These are phyloP conservation scores for Eustalomyia histrio DNA, from an alignment of 2,888 invertebrate genomes.

Conservation along the genomic window DNA sequence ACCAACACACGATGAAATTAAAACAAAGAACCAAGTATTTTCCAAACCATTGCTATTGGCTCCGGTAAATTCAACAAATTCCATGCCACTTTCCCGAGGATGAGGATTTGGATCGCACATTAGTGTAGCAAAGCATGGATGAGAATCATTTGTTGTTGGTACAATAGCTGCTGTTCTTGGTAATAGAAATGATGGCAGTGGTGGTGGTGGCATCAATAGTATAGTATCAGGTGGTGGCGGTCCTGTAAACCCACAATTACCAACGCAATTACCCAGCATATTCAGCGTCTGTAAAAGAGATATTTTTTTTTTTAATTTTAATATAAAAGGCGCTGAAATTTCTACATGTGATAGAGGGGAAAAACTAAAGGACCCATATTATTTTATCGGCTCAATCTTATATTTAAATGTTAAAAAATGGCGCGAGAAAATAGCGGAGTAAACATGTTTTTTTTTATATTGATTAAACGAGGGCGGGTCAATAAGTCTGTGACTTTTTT, in stretches of 20 bases:
- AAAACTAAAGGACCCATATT: no score
- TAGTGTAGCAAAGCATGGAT: conserved; percentile 84
- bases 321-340: no score
- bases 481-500: no score
- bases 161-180: conserved; percentile 76
- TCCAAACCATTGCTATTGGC: conserved; percentile 82
- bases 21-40: conserved; percentile 90
- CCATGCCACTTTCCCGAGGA: conserved; percentile 84
- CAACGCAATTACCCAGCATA: conserved; percentile 76
- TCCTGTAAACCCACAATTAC: conserved; percentile 76
- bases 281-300: conserved; percentile 34
- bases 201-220: conserved; percentile 91
- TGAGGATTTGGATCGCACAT: conserved; percentile 83
- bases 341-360: no score
- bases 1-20: conserved; percentile 89
- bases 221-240: conserved; percentile 88
- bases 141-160: conserved; percentile 81
- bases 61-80: conserved; percentile 89
- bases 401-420: no score
- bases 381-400: no score
- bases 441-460: no score
- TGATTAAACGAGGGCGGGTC: no score
- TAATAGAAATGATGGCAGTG: conserved; percentile 87
- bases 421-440: no score
- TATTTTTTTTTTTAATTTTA: no score